phyloP scores from a whole-genome alignment of 2,888 invertebrate species.

The Diploptera punctata region DNA sequence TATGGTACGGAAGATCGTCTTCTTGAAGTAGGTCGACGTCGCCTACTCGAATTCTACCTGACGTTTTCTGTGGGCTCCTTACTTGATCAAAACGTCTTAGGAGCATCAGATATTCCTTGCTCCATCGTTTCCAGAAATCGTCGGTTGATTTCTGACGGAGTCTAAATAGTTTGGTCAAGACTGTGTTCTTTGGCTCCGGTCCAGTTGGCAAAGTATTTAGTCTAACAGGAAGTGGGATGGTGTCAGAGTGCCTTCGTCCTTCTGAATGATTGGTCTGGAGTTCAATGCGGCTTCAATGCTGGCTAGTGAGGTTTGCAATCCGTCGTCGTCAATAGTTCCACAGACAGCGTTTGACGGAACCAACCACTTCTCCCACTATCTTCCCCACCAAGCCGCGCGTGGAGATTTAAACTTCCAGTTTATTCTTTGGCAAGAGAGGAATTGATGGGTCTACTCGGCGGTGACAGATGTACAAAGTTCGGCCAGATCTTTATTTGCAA shows the following conservation, averaged over 20 bases:
- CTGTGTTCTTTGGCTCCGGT: background rate
- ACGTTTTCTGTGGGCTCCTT: background rate
- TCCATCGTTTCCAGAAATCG: background rate
- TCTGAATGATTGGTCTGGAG: too few relatives aligned
- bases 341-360: background rate
- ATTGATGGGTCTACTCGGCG: background rate
- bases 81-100: background rate
- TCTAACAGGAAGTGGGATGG: background rate
- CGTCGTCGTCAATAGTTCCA: background rate
- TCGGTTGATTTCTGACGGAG: too few relatives aligned
- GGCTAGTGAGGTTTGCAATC: background rate
- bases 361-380: background rate
- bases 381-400: conserved; percentile 3
- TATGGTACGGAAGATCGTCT: background rate
- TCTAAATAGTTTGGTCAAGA: background rate
- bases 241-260: background rate
- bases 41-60: too few relatives aligned
- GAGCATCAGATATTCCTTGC: background rate
- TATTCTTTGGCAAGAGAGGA: background rate
- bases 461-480: background rate
- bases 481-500: background rate
- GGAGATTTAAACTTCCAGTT: background rate
- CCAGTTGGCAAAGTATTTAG: background rate
- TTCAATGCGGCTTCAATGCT: too few relatives aligned
- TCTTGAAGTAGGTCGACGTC: background rate